phyloP scores from a whole-genome alignment of 1,140 invertebrate genomes.

The Leptinotarsa undecemlineata region DNA sequence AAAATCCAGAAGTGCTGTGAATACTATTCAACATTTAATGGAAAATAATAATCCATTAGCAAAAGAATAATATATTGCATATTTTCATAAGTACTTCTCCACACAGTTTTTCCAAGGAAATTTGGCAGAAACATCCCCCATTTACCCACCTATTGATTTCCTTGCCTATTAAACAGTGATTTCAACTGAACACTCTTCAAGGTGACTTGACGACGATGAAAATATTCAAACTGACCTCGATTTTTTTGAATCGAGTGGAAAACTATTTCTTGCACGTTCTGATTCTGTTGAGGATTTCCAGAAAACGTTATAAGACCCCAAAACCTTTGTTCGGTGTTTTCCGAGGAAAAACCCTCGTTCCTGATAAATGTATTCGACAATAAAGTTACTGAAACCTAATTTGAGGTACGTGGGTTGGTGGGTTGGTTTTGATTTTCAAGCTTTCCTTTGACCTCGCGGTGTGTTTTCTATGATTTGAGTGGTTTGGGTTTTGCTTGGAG shows the following conservation, averaged over 20 bases:
- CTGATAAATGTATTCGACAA: constrained; percentile 6
- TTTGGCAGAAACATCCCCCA: neutral
- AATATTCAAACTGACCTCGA: neutral
- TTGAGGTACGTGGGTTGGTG: neutral
- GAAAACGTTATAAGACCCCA: neutral
- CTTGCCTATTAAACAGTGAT: neutral
- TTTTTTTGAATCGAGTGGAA: neutral
- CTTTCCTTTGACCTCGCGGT: neutral
- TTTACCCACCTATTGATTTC: neutral
- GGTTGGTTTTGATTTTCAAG: neutral
- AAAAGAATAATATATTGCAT: no score
- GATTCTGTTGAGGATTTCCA: neutral
- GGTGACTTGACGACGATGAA: neutral
- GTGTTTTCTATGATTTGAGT: neutral
- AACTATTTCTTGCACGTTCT: neutral
- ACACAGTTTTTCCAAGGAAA: neutral
- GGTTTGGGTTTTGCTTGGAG: neutral
- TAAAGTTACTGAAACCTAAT: constrained; percentile 3
- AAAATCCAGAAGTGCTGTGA: no score
- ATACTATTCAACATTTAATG: no score
- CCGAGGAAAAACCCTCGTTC: neutral
- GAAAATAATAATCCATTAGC: no score
- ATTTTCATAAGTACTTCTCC: no score
- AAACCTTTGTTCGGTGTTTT: neutral
- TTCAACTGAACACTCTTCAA: neutral